These are phyloP conservation scores for Pseudomyrmex cubaensis DNA, from an alignment of 1,140 invertebrate genomes.

Conservation along the genomic window DNA sequence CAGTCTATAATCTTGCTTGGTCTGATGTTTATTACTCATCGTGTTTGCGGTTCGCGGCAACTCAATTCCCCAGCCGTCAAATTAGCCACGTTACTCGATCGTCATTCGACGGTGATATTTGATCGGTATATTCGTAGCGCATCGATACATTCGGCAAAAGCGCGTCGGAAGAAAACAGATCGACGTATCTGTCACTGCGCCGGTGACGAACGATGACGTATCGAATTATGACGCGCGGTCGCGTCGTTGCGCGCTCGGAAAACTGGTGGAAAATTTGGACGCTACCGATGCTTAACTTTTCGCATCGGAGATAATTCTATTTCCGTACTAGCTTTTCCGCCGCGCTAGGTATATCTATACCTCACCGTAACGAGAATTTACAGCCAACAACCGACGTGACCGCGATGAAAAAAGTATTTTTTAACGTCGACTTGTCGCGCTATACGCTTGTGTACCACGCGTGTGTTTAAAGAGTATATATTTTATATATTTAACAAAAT, in stretches of 20 bases:
- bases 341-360: neutral
- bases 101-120: too few species aligned
- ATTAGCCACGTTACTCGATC: neutral
- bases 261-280: conserved; percentile 33
- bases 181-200: conserved; percentile 10
- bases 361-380: conserved; percentile 27
- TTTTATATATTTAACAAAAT: neutral
- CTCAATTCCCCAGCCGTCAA: too few species aligned
- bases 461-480: neutral
- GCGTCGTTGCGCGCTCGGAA: neutral
- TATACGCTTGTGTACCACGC: too few species aligned
- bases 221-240: conserved; percentile 28
- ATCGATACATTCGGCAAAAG: conserved; percentile 37
- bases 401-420: conserved; percentile 7
- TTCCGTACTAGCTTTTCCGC: conserved; percentile 2
- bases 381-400: neutral
- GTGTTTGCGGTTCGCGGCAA: neutral
- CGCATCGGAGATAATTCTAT: conserved; percentile 9
- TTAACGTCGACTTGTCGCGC: neutral
- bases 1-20: neutral
- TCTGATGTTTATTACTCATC: neutral
- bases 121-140: neutral
- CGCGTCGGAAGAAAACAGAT: conserved; percentile 38
- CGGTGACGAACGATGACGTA: conserved; percentile 22
- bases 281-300: conserved; percentile 32